These are phyloP conservation scores for Nemotelus nigrinus DNA, from an alignment of 2,888 invertebrate genomes.

Conservation along the genomic window DNA sequence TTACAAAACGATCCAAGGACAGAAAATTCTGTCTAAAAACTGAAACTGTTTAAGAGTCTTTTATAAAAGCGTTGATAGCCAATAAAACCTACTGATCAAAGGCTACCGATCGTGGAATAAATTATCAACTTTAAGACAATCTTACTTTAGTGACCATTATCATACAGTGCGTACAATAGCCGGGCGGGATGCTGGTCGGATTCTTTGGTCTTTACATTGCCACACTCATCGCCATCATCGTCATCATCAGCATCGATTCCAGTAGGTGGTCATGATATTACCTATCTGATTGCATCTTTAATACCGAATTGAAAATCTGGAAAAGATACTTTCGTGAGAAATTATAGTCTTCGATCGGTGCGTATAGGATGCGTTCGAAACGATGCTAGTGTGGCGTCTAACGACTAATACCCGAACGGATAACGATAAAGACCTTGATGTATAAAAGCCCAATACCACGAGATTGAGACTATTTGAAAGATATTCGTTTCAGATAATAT, in stretches of 20 bases:
- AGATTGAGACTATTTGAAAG: background rate
- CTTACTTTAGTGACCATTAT: background rate
- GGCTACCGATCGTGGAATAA: conserved; percentile 27
- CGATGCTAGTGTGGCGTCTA: conserved; percentile 22
- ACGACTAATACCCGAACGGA: background rate
- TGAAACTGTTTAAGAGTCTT: too few species aligned
- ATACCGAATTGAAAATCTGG: background rate
- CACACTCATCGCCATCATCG: too few species aligned
- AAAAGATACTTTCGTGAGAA: background rate
- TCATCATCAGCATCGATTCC: conserved; percentile 10
- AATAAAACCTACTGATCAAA: conserved; percentile 41
- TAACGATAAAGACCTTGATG: too few species aligned
- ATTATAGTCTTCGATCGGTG: background rate
- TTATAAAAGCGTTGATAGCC: conserved; percentile 30
- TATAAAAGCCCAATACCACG: too few species aligned
- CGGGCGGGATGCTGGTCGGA: background rate
- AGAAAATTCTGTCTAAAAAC: too few species aligned
- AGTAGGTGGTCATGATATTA: conserved; percentile 21
- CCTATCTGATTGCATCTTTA: background rate
- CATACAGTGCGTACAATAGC: background rate
- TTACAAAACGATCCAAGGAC: too few species aligned
- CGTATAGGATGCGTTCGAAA: background rate
- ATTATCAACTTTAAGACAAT: conserved; percentile 38
- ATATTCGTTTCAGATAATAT: conserved; percentile 6
- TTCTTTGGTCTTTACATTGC: background rate